phyloP scores from a whole-genome alignment of 2,888 invertebrate species.

The Ennomos fuscantarius region DNA sequence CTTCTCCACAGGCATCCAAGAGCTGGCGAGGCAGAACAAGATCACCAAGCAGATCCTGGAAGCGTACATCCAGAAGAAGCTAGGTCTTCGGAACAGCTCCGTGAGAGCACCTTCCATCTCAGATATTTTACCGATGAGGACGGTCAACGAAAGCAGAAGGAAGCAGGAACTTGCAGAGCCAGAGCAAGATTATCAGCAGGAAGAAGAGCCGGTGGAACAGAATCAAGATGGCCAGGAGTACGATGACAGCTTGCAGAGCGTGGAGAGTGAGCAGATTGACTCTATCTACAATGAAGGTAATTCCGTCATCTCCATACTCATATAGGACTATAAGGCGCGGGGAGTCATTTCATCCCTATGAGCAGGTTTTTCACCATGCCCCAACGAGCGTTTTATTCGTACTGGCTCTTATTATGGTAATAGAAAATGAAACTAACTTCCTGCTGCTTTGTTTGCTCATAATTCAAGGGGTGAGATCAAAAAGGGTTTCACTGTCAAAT shows the following conservation, averaged over 20 bases:
- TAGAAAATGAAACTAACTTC: too few relatives aligned
- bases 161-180: constrained; percentile 45
- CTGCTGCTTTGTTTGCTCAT: too few relatives aligned
- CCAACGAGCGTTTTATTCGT: too few relatives aligned
- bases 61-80: constrained; percentile 88
- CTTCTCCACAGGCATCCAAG: constrained; percentile 81
- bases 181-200: constrained; percentile 29
- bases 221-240: constrained; percentile 54
- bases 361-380: too few relatives aligned
- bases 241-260: constrained; percentile 87
- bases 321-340: too few relatives aligned
- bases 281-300: constrained; percentile 74
- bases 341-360: too few relatives aligned
- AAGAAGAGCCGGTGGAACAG: constrained; percentile 38
- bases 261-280: constrained; percentile 89
- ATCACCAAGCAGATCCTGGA: constrained; percentile 91
- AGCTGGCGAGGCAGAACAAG: constrained; percentile 90
- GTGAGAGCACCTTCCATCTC: constrained; percentile 86
- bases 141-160: constrained; percentile 40
- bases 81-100: constrained; percentile 84
- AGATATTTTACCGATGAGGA: constrained; percentile 86
- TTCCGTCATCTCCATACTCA: too few relatives aligned
- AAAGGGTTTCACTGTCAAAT: too few relatives aligned
- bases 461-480: too few relatives aligned
- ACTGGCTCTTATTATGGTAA: too few relatives aligned